Evolutionary conservation across 92 coral and sea anemone genomes (phyloP), one percentile per base, ranked within the genome.

Genomic region (Bergia sp.): DNA sequence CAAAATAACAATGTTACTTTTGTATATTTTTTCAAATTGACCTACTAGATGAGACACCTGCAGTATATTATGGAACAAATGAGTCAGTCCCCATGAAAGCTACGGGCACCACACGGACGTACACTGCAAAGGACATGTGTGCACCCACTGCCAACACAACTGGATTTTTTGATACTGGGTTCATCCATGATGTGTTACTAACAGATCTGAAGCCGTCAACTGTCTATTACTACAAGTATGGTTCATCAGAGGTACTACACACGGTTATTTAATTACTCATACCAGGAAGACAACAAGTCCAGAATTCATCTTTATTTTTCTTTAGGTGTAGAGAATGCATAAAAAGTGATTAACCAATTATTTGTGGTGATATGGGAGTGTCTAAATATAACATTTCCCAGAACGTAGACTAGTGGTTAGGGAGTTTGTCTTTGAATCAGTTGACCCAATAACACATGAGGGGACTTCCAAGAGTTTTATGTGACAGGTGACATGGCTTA

Each of bases 101-200:
- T 66, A 42, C 69, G 82, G 95, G 95, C 29, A 88, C 86, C 29
- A 91, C 89, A 12, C 76, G 80, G 71, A 93, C 95, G 0, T 93
- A 93, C 90, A 88, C 87, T 42, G 90, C 85, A 40, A 41, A 73
- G 29, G 90, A 86, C 85, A 88, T 93, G 91, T 93, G 95, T 89
- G 92, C 86, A 49, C 90, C 92, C 0, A 77, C 90, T 2, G 92
- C 92, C 3, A 69, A 80, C 47, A 73, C 86, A 29, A 88, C 79
- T 8, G 92, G 92, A 11, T 93, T 88, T 76, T 91, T 82, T 87
- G 92, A 91, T 66, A 89, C 95, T 50, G 95, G 95, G 65, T 93
- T 21, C 80, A 93, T 91, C n/a, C 95, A 93, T 71, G 93, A 93
- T 45, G 95, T 93, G 42, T 76, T 93, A 41, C 88, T 92, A 29